A percentile compares a stretch with the other conserved stretches of the same genome.
phyloP scores from a whole-genome alignment of 2,797 vertebrate genomes.

The Pitangus sulphuratus region DNA sequence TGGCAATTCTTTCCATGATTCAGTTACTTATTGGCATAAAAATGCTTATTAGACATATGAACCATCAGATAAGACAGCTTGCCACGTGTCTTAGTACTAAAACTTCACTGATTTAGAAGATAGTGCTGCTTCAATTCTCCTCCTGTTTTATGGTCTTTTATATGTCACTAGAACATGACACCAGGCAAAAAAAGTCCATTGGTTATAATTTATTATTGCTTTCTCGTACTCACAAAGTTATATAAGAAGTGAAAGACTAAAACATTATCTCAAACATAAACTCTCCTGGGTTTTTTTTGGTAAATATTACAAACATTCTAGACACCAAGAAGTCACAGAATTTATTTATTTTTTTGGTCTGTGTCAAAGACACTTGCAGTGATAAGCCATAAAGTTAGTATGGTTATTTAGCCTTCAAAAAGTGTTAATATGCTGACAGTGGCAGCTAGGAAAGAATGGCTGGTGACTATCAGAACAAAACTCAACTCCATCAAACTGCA shows the following conservation, averaged over 20 bases:
- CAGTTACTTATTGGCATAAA: constrained; percentile 59
- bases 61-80: constrained; percentile 35
- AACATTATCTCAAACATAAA: neutral
- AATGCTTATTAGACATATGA: constrained; percentile 52
- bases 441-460: neutral
- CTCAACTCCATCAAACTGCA: neutral
- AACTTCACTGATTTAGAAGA: constrained; percentile 34
- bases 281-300: neutral
- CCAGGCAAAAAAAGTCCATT: neutral
- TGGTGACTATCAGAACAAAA: neutral
- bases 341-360: neutral
- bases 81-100: constrained; percentile 54
- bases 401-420: neutral
- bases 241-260: neutral
- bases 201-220: neutral
- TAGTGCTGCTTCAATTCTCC: constrained; percentile 35
- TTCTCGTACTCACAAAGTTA: neutral
- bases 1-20: constrained; percentile 4
- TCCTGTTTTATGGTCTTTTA: neutral
- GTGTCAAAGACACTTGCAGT: neutral
- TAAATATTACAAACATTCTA: neutral
- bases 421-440: neutral
- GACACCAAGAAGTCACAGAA: neutral
- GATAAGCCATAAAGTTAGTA: neutral
- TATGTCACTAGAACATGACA: neutral